These are phyloP conservation scores for Athene cunicularia DNA, from an alignment of 2,113 vertebrate species.

Conservation along the genomic window DNA sequence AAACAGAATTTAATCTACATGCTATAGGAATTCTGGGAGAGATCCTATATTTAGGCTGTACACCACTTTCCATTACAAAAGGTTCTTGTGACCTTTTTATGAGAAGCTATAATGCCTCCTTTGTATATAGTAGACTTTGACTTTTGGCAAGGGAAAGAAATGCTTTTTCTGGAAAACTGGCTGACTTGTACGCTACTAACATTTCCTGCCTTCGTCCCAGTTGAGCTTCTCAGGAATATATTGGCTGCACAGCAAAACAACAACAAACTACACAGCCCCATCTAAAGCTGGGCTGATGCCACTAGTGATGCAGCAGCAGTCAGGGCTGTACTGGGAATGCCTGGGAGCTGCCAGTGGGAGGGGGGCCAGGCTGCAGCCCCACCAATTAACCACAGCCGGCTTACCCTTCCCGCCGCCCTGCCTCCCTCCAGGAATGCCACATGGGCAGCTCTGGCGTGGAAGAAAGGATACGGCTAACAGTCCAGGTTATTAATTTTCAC, in stretches of 20 bases:
- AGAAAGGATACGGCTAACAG: background rate
- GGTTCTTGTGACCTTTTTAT: slow-evolving; percentile 56
- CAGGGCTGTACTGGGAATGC: background rate
- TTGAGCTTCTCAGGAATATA: background rate
- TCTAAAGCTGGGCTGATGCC: slow-evolving; percentile 40
- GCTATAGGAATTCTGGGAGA: background rate
- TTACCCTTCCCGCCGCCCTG: fast-evolving
- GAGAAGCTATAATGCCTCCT: slow-evolving; percentile 48
- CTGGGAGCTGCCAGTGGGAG: background rate
- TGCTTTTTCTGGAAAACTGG: slow-evolving; percentile 6
- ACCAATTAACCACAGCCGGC: fast-evolving
- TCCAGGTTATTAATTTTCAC: background rate
- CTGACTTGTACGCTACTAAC: background rate
- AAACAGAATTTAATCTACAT: slow-evolving; percentile 8
- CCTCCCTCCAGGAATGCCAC: background rate
- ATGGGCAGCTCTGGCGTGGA: background rate
- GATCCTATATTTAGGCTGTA: slow-evolving; percentile 46
- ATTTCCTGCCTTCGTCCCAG: background rate
- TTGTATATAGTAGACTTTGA: slow-evolving; percentile 50
- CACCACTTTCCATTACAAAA: slow-evolving; percentile 44
- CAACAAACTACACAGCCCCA: background rate
- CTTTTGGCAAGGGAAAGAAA: slow-evolving; percentile 47
- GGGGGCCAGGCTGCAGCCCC: background rate
- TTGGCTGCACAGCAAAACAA: background rate
- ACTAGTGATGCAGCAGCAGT: slow-evolving; percentile 26